Evolutionary conservation across 1,140 invertebrate genomes (phyloP), one percentile per base, ranked within the genome.

Genomic region (Galendromus occidentalis): DNA sequence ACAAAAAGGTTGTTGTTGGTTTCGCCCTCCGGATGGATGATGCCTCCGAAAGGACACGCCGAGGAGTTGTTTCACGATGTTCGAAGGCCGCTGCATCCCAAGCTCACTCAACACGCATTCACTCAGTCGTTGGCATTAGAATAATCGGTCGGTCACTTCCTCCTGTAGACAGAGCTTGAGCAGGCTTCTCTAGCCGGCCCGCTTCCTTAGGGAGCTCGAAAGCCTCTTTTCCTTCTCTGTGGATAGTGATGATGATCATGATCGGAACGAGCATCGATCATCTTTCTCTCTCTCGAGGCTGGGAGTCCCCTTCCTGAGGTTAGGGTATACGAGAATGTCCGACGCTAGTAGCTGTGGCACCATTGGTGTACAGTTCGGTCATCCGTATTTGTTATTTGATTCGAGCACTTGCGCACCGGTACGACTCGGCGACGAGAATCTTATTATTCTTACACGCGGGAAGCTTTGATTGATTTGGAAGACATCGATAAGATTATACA

Each of bases 321-420:
- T 59, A 29, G 51, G 33, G 25, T 59, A 59, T 59, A 25, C 51
- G 51, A 59, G 51, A 33, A 59, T 59, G 51, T 59, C 51, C 51
- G 51, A 59, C 51, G 51, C 51, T 25, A 33, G 22, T 59, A 59
- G 51, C 51, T 59, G 51, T 59, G 51, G 25, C 33, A 59, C 51
- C 51, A 59, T 59, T 59, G 51, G 22, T 59, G 51, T 59, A 59
- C 51, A 22, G 18, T 47, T 22, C 45, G 25, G 22, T 29, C 51
- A 59, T 59, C 25, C 14, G 33, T 59, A n/a, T 25, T 29, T 59
- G 12, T 59, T 5, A 20, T 14, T 22, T 6, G 18, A 47, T 33
- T 59, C 51, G 22, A 59, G 51, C 28, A 47, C 28, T 47, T 22
- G 45, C 28, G 18, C 28, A 22, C 45, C 28, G 18, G 18, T 47